Percentiles rank a stretch among this genome's conserved stretches.
Evolutionary conservation across 2,797 vertebrate species (phyloP).

Genomic region (Carcharodon carcharias): DNA sequence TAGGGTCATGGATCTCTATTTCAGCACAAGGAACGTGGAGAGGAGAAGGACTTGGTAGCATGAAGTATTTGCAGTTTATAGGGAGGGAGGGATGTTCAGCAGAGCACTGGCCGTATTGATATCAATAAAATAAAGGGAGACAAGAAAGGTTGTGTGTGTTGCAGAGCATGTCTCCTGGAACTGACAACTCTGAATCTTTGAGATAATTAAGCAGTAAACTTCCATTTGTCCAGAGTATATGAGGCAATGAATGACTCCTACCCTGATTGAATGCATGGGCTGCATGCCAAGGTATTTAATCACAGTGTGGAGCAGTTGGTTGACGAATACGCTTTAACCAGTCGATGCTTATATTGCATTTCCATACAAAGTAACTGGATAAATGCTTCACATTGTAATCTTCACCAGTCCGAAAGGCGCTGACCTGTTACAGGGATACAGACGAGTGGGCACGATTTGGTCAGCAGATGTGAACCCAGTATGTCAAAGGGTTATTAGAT

Average conservation of each 20-base stretch:
- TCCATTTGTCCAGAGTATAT: neutral
- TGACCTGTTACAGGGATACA: neutral
- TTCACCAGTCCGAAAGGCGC: neutral
- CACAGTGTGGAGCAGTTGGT: neutral
- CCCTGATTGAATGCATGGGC: neutral
- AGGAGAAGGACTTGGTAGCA: neutral
- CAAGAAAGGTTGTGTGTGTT: neutral
- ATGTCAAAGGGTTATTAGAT: neutral
- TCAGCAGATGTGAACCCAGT: neutral
- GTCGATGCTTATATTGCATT: neutral
- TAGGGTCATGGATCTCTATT: neutral
- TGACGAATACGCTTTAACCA: neutral
- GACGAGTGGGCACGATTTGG: too few relatives aligned
- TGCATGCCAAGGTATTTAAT: neutral
- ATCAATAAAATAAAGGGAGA: too few relatives aligned
- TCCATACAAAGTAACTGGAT: neutral
- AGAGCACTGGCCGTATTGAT: neutral
- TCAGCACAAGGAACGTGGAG: neutral
- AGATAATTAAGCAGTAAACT: neutral
- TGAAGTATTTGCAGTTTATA: neutral
- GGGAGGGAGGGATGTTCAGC: neutral
- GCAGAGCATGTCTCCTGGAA: neutral
- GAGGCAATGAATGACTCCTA: constrained; percentile 4
- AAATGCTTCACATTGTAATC: neutral
- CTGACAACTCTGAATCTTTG: constrained; percentile 10